phyloP scores from a whole-genome alignment of 2,888 invertebrate genomes.

The Stomorhina lunata region DNA sequence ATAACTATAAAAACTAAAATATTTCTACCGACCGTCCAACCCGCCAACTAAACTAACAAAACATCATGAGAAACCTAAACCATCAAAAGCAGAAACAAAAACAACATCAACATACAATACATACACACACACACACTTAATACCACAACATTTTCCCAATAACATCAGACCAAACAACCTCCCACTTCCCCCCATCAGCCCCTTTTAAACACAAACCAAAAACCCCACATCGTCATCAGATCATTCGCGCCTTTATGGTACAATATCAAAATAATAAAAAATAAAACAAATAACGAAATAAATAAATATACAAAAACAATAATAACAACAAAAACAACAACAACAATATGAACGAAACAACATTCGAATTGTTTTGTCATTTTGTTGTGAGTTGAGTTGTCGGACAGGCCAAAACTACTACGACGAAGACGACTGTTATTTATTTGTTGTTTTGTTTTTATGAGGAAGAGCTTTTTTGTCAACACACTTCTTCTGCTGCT shows the following conservation, averaged over 20 bases:
- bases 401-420: conserved; percentile 48
- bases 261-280: conserved; percentile 20
- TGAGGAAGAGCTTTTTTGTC: conserved; percentile 58
- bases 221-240: not conserved
- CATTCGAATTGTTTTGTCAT: conserved; percentile 72
- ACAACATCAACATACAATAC: not conserved
- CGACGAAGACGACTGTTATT: conserved; percentile 6
- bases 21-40: conserved; percentile 44
- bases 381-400: conserved; percentile 70
- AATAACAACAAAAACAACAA: not conserved
- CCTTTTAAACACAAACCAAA: not conserved
- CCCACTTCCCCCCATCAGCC: not conserved
- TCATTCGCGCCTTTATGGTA: conserved; percentile 31
- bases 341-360: conserved; percentile 50
- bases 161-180: not conserved
- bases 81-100: conserved; percentile 51
- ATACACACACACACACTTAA: too few species aligned
- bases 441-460: conserved; percentile 47
- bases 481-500: conserved; percentile 22
- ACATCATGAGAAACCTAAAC: conserved; percentile 48
- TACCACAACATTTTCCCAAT: conserved; percentile 29
- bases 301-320: not conserved
- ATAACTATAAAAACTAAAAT: conserved; percentile 11
- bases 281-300: not conserved
- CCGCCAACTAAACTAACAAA: conserved; percentile 46